Conservation (phyloP, 2,797 vertebrate species). For the Staurois parvus region DNA sequence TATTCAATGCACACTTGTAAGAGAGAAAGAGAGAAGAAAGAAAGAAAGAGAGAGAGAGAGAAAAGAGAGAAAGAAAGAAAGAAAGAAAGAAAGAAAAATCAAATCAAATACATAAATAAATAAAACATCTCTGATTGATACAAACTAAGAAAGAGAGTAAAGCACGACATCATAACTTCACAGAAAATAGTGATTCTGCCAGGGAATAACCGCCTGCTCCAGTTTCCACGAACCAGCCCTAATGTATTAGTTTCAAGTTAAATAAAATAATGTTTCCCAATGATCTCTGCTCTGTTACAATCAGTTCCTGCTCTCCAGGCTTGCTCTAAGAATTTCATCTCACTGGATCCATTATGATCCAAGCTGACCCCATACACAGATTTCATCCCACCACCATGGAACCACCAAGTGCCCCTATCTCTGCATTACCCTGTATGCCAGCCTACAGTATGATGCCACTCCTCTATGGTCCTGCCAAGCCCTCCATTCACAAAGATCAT, state of each 20-base stretch:
- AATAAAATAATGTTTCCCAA: background rate
- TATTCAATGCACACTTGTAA: background rate
- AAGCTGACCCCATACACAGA: background rate
- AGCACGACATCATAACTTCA: background rate
- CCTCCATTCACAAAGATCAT: slow-evolving; percentile 37
- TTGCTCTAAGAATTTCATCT: background rate
- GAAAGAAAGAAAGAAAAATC: no score
- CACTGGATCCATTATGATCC: background rate
- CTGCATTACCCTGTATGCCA: background rate
- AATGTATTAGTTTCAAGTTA: no score
- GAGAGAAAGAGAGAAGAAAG: no score
- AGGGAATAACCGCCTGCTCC: background rate
- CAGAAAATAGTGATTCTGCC: background rate
- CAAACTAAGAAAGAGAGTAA: background rate
- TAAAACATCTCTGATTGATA: background rate
- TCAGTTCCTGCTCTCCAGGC: background rate
- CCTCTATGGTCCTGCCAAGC: slow-evolving; percentile 23
- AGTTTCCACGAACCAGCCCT: background rate
- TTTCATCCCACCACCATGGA: background rate
- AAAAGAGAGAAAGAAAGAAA: no score
- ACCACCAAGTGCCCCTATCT: background rate
- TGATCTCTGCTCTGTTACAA: background rate
- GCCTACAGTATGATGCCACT: slow-evolving; percentile 16
- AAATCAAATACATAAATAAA: no score
- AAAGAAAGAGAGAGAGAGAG: no score